These are phyloP conservation scores for Scatophagus argus DNA, from an alignment of 2,113 vertebrate genomes.

Conservation along the genomic window DNA sequence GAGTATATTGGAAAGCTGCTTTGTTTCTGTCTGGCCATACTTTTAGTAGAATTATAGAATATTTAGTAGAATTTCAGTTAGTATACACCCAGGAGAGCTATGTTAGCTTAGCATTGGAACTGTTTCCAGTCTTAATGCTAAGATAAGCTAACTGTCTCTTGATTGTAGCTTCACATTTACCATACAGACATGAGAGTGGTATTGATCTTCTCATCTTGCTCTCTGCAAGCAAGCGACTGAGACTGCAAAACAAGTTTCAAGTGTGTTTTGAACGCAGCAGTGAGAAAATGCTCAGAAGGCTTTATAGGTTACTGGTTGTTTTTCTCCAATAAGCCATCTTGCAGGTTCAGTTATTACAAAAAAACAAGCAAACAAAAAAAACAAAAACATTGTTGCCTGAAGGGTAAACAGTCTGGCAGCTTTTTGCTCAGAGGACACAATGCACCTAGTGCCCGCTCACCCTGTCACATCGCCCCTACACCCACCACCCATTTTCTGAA, in stretches of 20 bases:
- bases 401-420: conserved; percentile 53
- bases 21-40: no score
- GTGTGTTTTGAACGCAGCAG: background rate
- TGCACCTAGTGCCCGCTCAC: conserved; percentile 53
- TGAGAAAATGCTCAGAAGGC: background rate
- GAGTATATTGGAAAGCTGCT: no score
- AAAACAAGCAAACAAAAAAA: no score
- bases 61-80: no score
- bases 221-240: background rate
- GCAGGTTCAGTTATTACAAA: conserved; percentile 31
- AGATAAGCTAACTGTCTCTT: background rate
- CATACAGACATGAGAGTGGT: background rate
- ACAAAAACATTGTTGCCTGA: conserved; percentile 10
- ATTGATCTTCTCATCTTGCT: background rate
- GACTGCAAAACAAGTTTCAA: background rate
- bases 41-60: no score
- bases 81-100: no score
- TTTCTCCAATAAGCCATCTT: conserved; percentile 10
- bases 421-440: conserved; percentile 46
- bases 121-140: background rate
- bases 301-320: conserved; percentile 1
- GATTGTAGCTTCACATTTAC: background rate
- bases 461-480: conserved; percentile 42
- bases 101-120: no score
- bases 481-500: conserved; percentile 66